Evolutionary conservation across 2,888 invertebrate genomes (phyloP), one percentile per base, ranked within the genome.

Genomic region (Hermodice carunculata): DNA sequence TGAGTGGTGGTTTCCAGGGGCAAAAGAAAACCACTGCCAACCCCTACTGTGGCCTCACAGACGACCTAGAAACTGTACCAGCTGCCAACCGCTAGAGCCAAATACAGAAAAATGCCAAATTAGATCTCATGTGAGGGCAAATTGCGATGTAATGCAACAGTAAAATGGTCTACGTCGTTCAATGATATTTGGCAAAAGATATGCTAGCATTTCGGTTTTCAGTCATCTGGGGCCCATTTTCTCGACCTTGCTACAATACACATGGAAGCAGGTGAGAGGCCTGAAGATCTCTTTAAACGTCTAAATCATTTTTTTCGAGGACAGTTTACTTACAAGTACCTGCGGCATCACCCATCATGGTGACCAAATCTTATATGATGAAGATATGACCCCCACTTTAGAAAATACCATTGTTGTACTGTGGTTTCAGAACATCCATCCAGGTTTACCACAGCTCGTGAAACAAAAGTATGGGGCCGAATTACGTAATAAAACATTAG

Each of bases 71-170:
- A 3, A 24, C n/a, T 32, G 14, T 46, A 0, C 40, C 19, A 14
- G 53, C 59, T 11, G 59, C 48, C 5, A n/a, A n/a, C n/a, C n/a
- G n/a, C n/a, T n/a, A n/a, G n/a, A n/a, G n/a, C n/a, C n/a, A n/a
- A n/a, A 37, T 14, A 28, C 67, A 66, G 37, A 67, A 67, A 46
- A 54, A 11, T 14, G 26, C 34, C 8, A 22, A 44, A 17, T 32
- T 65, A 3, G 63, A 66, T 22, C 46, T 64, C 17, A 63, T 64
- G 31, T 32, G 64, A 31, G 62, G 64, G 8, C 62, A 64, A 44
- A 49, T 51, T 48, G 43, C 67, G 6, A n/a, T n/a, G n/a, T n/a
- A n/a, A n/a, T n/a, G n/a, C n/a, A n/a, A n/a, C n/a, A n/a, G 40
- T 37, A 14, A 37, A 37, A 37, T 8, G 40, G 8, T 37, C 40